Base-by-base conservation (phyloP, 1,140 invertebrate genomes). In the Calephelis virginiensis region DNA sequence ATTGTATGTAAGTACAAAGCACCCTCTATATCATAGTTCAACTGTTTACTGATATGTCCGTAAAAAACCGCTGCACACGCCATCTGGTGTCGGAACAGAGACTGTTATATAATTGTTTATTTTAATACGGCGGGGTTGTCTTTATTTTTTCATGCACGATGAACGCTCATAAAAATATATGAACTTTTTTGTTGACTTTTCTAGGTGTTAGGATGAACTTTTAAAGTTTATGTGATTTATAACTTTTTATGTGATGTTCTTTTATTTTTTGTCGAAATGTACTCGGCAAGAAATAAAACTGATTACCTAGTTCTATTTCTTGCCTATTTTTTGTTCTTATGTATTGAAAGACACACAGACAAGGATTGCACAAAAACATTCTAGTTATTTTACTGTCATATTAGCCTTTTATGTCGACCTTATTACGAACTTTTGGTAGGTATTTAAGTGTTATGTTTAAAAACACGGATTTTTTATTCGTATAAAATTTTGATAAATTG, bases 81-180 rank as follows among this genome's bases (percentile, higher is more conserved):
- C 86, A 89, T 89, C 86, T 88, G 86, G 78, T 71, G 74, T 72
- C 73, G 73, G 75, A 63, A 49, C 70, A 65, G 74, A 70, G 75
- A 76, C 76, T 71, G 76, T 85, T 85, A 82, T 85, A 74, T 85
- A 84, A 89, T 83, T 86, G 80, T 89, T 89, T 85, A 80, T 82
- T 80, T 81, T 76, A 81, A 71, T 73, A 74, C 70, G 71, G 70
- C 72, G 70, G 67, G 61, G 61, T 49, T 73, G 62, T 66, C 50
- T 56, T 37, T 56, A 56, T 56, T 56, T 56, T 56, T 56, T 56
- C 40, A 63, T 63, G 38, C 63, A 17, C 63, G 63, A n/a, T 63
- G 12, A 8, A 50, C 49, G 47, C 14, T 53, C 63, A 45, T 45
- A 43, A 43, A 53, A 64, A 38, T 64, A n/a, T 64, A 64, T 64